phyloP scores from a whole-genome alignment of 2,888 invertebrate genomes.

The Aplocera efformata region DNA sequence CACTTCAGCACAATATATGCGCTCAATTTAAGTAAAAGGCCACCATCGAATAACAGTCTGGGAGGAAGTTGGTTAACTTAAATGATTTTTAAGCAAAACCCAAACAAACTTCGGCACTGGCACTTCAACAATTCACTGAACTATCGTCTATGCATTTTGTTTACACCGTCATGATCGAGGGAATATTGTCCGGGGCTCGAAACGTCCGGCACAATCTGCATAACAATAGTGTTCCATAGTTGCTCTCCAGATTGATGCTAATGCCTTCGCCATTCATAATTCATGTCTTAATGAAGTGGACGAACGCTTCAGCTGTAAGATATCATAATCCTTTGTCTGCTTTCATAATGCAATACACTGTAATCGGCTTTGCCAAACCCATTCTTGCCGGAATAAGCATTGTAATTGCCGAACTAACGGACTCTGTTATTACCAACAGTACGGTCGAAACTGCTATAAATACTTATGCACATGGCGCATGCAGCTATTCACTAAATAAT shows the following conservation, averaged over 20 bases:
- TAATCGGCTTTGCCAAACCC: slow-evolving; percentile 39
- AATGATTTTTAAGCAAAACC: too few species aligned
- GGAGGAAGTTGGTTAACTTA: too few species aligned
- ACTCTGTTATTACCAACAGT: slow-evolving; percentile 27
- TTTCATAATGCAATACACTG: slow-evolving; percentile 36
- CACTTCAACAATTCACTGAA: not conserved
- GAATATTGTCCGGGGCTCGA: slow-evolving; percentile 42
- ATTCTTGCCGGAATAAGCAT: slow-evolving; percentile 21
- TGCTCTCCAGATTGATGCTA: slow-evolving; percentile 71
- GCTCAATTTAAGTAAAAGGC: too few species aligned
- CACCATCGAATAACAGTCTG: too few species aligned
- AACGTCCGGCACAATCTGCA: slow-evolving; percentile 76
- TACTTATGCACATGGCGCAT: slow-evolving; percentile 22
- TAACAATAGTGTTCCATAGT: slow-evolving; percentile 69
- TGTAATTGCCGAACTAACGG: slow-evolving; percentile 28
- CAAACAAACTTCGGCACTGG: too few species aligned
- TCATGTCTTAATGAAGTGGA: slow-evolving; percentile 72
- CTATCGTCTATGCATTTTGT: slow-evolving; percentile 40
- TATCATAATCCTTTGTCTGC: slow-evolving; percentile 48
- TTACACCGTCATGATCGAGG: slow-evolving; percentile 57
- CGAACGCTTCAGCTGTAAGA: slow-evolving; percentile 42
- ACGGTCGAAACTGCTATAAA: slow-evolving; percentile 26
- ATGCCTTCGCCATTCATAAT: slow-evolving; percentile 72
- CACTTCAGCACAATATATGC: too few species aligned
- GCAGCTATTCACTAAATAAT: slow-evolving; percentile 21